Evolutionary conservation across 2,113 vertebrate species (phyloP).

Genomic region (Oriolus oriolus): DNA sequence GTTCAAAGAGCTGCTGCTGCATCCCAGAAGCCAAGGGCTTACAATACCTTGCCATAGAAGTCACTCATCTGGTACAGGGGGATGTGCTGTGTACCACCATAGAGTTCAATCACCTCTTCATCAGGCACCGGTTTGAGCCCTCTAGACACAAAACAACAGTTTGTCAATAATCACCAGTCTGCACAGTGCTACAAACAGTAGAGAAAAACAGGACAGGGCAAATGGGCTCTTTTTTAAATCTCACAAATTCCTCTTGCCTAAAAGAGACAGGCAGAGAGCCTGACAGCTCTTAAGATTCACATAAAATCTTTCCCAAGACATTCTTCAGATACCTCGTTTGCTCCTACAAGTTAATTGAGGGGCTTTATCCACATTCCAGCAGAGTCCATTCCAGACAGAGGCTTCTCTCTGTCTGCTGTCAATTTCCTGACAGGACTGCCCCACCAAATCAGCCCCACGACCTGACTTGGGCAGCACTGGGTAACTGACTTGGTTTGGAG

Average conservation of each 20-base stretch:
- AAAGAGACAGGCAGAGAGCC: background rate
- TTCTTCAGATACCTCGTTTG: background rate
- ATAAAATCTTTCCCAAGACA: background rate
- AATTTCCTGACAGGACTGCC: background rate
- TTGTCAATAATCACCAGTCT: background rate
- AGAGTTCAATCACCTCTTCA: slow-evolving; percentile 77
- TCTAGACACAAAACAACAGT: slow-evolving; percentile 38
- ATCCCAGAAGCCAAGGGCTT: background rate
- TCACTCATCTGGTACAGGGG: slow-evolving; percentile 82
- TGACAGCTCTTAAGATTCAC: background rate
- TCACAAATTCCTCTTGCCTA: background rate
- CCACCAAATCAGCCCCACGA: accelerated
- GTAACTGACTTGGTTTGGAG: background rate
- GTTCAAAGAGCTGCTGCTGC: background rate
- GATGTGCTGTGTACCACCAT: slow-evolving; percentile 80
- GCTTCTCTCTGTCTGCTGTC: background rate
- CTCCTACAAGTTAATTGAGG: background rate
- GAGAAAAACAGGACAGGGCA: background rate
- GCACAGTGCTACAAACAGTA: background rate
- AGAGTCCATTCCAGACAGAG: background rate
- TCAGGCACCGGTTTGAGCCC: slow-evolving; percentile 79
- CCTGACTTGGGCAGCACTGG: background rate
- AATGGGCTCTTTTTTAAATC: background rate
- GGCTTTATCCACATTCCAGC: background rate
- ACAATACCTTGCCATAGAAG: slow-evolving; percentile 81